Base-by-base conservation (phyloP, 2,797 vertebrate species). In the Danio aesculapii region DNA sequence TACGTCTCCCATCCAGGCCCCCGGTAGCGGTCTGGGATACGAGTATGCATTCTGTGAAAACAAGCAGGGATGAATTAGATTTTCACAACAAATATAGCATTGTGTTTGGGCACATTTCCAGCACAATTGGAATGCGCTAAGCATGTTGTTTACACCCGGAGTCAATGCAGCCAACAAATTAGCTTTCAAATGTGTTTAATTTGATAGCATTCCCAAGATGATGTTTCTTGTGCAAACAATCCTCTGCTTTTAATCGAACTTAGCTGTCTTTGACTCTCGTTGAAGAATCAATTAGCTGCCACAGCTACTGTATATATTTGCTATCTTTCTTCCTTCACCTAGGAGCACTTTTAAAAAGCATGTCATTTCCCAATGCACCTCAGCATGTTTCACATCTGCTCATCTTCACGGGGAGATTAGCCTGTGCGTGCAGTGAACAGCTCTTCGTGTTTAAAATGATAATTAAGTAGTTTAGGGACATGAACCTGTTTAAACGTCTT, bases 1-100 rank as follows among this genome's bases (percentile, higher is more conserved):
- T 83, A 94, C 63, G 44, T 95, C 94, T 86, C 93, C 92, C 55
- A 94, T 90, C 94, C 94, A 95, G 82, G 92, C 90, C 84, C 92
- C 92, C 19, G 94, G 94, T 81, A 95, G 87, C 6, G 94, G 93
- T 72, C 94, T 93, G 81, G 93, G 93, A 88, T 93, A 95, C 0
- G 91, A 92, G 66, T 94, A 95, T 77, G 94, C 93, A 81, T 92
- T 95, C 94, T 95, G 91, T 70, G 81, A 53, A 74, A 69, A 63
- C 77, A 79, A 72, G 14, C 19, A 11, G 13, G 19, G 55, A 72
- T 21, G 52, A 53, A 72, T 79, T 71, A 79, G 77, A 16, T 52
- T 21, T 53, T 13, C 41, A 47, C 5, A 8, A 66, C 62, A 55
- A 57, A 77, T 66, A 73, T 50, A 62, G 67, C 67, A 16, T 79